Base-by-base conservation (phyloP, 2,797 vertebrate genomes). In the Coranthus polyacanthus region DNA sequence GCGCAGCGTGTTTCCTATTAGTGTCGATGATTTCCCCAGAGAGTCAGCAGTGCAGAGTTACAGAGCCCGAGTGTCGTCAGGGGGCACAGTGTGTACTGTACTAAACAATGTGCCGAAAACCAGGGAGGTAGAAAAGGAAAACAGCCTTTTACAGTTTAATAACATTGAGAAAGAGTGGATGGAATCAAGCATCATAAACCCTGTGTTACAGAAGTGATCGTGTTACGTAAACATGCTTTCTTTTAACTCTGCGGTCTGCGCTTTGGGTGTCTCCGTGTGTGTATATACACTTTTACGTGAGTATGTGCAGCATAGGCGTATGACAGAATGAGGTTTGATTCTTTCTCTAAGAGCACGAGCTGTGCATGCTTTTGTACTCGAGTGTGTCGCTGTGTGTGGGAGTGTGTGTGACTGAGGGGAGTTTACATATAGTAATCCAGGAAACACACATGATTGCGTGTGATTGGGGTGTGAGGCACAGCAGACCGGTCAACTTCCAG, bases 1-100 rank as follows among this genome's bases (percentile, higher is more conserved):
- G 60, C 52, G 22, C 68, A 70, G 82, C 83, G 85, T 93, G 92
- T 92, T 94, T 93, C 88, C 68, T 70, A 94, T 93, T 93, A 92
- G 86, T 45, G 68, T 46, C 1, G 42, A 70, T 85, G 78, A 87
- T 92, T 92, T 91, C 88, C 87, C 84, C 42, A 44, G 75, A 89
- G 92, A 89, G 59, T 75, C 64, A 51, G 43, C 61, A 17, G 80
- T 76, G 80, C 77, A 68, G 60, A 78, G 74, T 79, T 84, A 68
- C 82, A 83, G 75, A 89, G 86, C 78, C 83, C 36, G 52, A 76
- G 78, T 91, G 90, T 90, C 76, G 74, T 88, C 88, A 88, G 82
- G 81, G 85, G 84, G 78, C 74, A 78, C 82, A 84, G 78, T 76
- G 70, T 88, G 88, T 77, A 67, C 81, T 75, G 74, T 82, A 56